A percentile compares a stretch with the other conserved stretches of the same genome.
These are phyloP conservation scores for Rhagoletis zephyria DNA, from an alignment of 1,140 invertebrate species.

Conservation along the genomic window DNA sequence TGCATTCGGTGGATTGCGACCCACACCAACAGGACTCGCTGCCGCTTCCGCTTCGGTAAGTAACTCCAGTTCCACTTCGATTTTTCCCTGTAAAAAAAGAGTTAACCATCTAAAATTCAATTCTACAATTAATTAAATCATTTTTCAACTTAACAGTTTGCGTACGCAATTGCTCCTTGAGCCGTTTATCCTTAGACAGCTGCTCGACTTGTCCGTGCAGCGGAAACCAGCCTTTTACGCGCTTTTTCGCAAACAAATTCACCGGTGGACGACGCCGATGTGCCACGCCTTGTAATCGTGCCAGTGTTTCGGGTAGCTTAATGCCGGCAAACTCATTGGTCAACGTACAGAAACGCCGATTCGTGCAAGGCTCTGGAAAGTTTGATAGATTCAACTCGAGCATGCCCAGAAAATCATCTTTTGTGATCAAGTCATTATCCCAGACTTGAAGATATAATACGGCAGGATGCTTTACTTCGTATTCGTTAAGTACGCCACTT, in stretches of 20 bases:
- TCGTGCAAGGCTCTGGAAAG: slow-evolving; percentile 77
- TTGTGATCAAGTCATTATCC: slow-evolving; percentile 85
- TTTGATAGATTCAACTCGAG: slow-evolving; percentile 78
- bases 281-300: background rate
- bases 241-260: slow-evolving; percentile 84
- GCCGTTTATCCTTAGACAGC: background rate
- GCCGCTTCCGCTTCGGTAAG: slow-evolving; percentile 76
- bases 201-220: slow-evolving; percentile 53
- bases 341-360: slow-evolving; percentile 61
- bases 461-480: slow-evolving; percentile 73
- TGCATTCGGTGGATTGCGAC: slow-evolving; percentile 76
- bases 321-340: slow-evolving; percentile 58
- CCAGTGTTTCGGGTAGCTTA: background rate
- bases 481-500: slow-evolving; percentile 64
- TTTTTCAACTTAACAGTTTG: background rate
- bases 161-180: background rate
- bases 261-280: slow-evolving; percentile 75
- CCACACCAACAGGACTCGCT: slow-evolving; percentile 77
- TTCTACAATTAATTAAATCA: background rate
- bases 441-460: slow-evolving; percentile 74
- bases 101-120: background rate
- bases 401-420: slow-evolving; percentile 83
- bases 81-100: slow-evolving; percentile 76
- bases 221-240: slow-evolving; percentile 89
- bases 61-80: slow-evolving; percentile 79